Conservation (phyloP, 2,888 invertebrate species). For the Drosophila flavopinicola region DNA sequence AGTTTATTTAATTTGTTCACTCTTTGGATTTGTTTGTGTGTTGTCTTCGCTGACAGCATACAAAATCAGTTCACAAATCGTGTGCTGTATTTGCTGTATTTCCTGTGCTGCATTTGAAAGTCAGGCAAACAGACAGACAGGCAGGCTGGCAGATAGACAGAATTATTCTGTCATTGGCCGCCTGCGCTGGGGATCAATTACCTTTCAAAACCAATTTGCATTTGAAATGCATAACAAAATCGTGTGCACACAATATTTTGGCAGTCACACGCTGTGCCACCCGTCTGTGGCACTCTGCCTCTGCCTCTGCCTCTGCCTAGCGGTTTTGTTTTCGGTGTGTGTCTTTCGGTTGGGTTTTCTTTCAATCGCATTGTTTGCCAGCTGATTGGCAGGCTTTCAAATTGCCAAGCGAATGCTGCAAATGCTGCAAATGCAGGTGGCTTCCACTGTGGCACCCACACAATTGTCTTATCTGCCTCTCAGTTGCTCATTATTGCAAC, state of each 20-base stretch:
- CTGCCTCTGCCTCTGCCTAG: too few species aligned
- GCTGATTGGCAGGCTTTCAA: conserved; percentile 78
- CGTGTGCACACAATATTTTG: conserved; percentile 76
- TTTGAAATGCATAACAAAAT: conserved; percentile 78
- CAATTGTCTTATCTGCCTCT: conserved; percentile 62
- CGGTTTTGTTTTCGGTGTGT: conserved; percentile 1
- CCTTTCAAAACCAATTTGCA: conserved; percentile 80
- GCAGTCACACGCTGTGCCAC: conserved; percentile 69
- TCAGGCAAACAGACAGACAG: too few species aligned
- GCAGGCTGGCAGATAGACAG: too few species aligned
- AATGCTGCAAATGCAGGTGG: conserved; percentile 64
- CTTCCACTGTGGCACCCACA: conserved; percentile 68
- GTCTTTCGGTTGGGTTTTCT: not conserved
- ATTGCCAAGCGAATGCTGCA: conserved; percentile 37
- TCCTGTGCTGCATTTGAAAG: conserved; percentile 72
- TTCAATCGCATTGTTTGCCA: conserved; percentile 47
- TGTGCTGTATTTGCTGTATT: conserved; percentile 44
- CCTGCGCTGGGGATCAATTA: conserved; percentile 65
- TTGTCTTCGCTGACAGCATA: conserved; percentile 58
- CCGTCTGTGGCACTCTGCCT: conserved; percentile 31
- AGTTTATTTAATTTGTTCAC: conserved; percentile 61
- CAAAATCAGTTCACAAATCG: conserved; percentile 56
- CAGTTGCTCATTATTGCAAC: conserved; percentile 77
- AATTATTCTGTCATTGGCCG: conserved; percentile 68
- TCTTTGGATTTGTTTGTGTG: conserved; percentile 14